These are phyloP conservation scores for Poecilia latipinna DNA, from an alignment of 2,113 vertebrate genomes.

Conservation along the genomic window DNA sequence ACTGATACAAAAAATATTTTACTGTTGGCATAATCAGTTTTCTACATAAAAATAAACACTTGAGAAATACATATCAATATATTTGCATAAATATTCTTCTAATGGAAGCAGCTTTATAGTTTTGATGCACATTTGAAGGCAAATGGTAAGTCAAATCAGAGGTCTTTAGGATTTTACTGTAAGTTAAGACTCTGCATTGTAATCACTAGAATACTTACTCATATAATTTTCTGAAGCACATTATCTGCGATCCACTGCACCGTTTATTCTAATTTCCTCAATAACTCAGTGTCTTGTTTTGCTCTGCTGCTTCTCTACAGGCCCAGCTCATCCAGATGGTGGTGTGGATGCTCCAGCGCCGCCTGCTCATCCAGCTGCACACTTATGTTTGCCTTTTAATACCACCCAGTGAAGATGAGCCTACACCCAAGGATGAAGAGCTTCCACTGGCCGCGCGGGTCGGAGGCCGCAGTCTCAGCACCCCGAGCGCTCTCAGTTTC, in stretches of 20 bases:
- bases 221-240: background rate
- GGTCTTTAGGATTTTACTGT: no score
- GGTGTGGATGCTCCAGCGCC: conserved; percentile 95
- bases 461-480: conserved; percentile 91
- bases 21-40: background rate
- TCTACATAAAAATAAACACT: no score
- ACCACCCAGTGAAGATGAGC: conserved; percentile 87
- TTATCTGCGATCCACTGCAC: background rate
- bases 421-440: conserved; percentile 83
- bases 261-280: background rate
- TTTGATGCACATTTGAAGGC: no score
- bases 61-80: no score
- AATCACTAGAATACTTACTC: background rate
- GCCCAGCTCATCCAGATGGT: conserved; percentile 98
- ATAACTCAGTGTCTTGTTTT: background rate
- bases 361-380: conserved; percentile 94
- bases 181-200: background rate
- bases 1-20: background rate
- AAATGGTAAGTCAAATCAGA: no score
- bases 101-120: no score
- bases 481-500: conserved; percentile 94
- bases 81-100: no score
- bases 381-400: conserved; percentile 95
- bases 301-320: conserved; percentile 69
- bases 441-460: conserved; percentile 82